Evolutionary conservation across 2,113 vertebrate genomes (phyloP).

Genomic region (Shinisaurus crocodilurus): DNA sequence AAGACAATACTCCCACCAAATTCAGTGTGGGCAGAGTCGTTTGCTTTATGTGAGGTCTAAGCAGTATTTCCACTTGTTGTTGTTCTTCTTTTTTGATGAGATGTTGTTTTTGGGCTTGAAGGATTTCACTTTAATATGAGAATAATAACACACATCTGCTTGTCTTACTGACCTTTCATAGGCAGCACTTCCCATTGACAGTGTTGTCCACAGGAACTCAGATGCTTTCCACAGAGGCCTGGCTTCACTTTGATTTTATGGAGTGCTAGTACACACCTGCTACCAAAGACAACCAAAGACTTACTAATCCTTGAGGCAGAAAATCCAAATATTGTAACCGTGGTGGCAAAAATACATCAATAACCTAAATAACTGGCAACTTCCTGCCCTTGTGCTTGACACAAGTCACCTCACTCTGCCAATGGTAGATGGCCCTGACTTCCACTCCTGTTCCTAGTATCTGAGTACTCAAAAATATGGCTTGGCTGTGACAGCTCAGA

Average conservation of each 20-base stretch:
- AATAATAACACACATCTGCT: neutral
- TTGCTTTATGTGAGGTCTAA: conserved; percentile 25
- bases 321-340: neutral
- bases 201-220: neutral
- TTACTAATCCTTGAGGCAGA: neutral
- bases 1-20: conserved; percentile 28
- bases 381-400: neutral
- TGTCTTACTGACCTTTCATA: neutral
- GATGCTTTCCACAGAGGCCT: neutral
- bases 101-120: conserved; percentile 7
- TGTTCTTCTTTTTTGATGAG: conserved; percentile 32
- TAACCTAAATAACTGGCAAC: neutral
- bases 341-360: neutral
- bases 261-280: neutral
- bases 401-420: neutral
- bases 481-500: neutral
- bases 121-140: neutral
- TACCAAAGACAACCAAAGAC: neutral
- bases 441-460: neutral
- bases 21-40: conserved; percentile 40
- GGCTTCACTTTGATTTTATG: neutral
- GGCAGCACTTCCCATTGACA: neutral
- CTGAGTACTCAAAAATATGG: neutral
- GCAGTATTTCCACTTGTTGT: neutral
- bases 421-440: neutral